Base-by-base conservation (phyloP, 2,113 vertebrate species). In the Tetrax tetrax region DNA sequence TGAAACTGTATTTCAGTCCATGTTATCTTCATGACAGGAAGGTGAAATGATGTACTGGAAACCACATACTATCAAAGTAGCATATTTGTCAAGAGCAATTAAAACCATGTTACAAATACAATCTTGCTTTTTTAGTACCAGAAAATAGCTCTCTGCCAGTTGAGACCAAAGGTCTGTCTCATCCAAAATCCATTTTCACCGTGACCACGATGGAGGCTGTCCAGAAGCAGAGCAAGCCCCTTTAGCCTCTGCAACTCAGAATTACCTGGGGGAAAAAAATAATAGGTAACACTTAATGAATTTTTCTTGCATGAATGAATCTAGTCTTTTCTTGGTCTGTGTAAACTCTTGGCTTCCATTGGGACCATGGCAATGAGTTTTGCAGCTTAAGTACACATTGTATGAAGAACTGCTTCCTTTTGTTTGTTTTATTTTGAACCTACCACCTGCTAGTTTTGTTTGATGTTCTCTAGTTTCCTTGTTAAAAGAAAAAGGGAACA, bases 341-440 rank as follows among this genome's bases (percentile, higher is more conserved):
- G 86, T 96, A 94, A 94, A 93, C 69, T 92, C 37, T 63, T 87
- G 78, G 87, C 87, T 95, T 93, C 91, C 89, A 91, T 7, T 76
- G 87, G 74, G 91, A 87, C 54, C 1, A 7, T 80, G 91, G 83
- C 94, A 92, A 54, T 93, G 87, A 95, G 87, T 95, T 96, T 61
- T 93, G 89, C 74, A 89, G 96, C 95, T 89, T 94, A 93, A 96
- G 77, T 95, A 96, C 96, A 96, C 88, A 92, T 22, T 82, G 81
- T 76, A 93, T 95, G 96, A 96, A 97, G 94, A 96, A 87, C 94
- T 88, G 92, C 92, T 96, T 96, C 95, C 90, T 94, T 97, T 94
- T 97, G 80, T 97, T 96, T 96, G 96, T 94, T 97, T 95, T 94
- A 83, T 96, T 96, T 96, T 97, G 93, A 96, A 96, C 94, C 93